phyloP scores from a whole-genome alignment of 2,113 vertebrate genomes.

The Chitala chitala region DNA sequence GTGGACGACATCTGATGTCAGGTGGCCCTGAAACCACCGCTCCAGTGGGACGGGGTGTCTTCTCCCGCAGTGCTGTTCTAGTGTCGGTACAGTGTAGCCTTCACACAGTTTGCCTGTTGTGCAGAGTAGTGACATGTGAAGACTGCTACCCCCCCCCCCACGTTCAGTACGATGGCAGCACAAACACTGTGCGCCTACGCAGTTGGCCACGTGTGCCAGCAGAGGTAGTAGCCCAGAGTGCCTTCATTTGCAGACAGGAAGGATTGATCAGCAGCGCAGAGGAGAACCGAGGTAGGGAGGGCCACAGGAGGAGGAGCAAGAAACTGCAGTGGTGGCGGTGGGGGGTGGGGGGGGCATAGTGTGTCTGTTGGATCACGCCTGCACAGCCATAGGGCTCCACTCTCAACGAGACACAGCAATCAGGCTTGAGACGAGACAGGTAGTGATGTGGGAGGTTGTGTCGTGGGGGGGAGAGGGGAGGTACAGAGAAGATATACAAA shows the following conservation, averaged over 20 bases:
- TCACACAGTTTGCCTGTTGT: conserved; percentile 42
- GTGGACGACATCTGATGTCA: too few relatives aligned
- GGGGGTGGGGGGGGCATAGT: not conserved
- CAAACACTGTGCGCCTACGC: not conserved
- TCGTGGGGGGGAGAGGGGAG: not conserved
- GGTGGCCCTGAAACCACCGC: not conserved
- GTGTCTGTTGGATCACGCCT: too few relatives aligned
- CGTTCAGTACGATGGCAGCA: not conserved
- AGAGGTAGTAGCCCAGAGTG: not conserved
- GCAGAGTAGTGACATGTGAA: conserved; percentile 40
- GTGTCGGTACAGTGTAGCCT: not conserved
- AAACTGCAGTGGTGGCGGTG: not conserved
- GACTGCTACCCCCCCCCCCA: not conserved
- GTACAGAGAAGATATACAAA: not conserved
- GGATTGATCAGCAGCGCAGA: too few relatives aligned
- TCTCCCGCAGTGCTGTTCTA: not conserved
- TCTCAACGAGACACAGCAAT: too few relatives aligned
- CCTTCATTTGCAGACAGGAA: too few relatives aligned
- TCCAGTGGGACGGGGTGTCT: not conserved
- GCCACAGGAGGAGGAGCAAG: not conserved
- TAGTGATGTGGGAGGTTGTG: not conserved
- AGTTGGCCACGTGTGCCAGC: not conserved
- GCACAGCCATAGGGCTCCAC: too few relatives aligned
- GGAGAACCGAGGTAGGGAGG: too few relatives aligned
- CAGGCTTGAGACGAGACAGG: too few relatives aligned